phyloP scores from a whole-genome alignment of 2,113 vertebrate species.

The Fregata magnificens region DNA sequence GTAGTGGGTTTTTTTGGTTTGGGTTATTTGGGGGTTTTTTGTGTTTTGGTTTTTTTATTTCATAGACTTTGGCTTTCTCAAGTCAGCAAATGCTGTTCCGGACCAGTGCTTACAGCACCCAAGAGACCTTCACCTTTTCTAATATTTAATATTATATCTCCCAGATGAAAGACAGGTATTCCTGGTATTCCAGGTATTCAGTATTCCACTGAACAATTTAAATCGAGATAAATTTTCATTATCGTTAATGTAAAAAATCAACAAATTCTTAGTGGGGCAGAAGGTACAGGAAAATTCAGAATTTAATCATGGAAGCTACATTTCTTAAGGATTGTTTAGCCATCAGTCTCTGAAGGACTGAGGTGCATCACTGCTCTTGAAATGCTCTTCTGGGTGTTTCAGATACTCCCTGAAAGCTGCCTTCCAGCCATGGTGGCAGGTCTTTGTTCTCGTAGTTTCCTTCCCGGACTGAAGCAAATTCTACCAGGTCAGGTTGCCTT shows the following conservation, averaged over 20 bases:
- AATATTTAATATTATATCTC: not conserved
- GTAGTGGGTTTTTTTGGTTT: not conserved
- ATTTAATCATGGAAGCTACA: not conserved
- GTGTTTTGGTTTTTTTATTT: not conserved
- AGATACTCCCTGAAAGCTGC: not conserved
- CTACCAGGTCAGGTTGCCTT: not conserved
- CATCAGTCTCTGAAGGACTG: not conserved
- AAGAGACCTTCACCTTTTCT: not conserved
- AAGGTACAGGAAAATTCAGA: not conserved
- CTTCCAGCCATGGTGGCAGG: not conserved
- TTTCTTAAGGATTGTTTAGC: not conserved
- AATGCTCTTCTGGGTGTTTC: not conserved
- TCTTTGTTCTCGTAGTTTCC: not conserved
- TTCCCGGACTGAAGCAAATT: not conserved
- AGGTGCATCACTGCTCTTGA: not conserved
- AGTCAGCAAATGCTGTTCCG: not conserved
- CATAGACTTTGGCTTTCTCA: not conserved
- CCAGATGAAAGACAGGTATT: not conserved
- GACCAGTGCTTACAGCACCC: not conserved
- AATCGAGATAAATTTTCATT: not conserved
- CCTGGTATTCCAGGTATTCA: too few relatives aligned
- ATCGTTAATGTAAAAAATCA: not conserved
- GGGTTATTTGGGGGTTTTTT: not conserved
- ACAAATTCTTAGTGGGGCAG: not conserved
- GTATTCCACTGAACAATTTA: not conserved